Base-by-base conservation (phyloP, 2,888 invertebrate genomes). In the Thecophora atra region DNA sequence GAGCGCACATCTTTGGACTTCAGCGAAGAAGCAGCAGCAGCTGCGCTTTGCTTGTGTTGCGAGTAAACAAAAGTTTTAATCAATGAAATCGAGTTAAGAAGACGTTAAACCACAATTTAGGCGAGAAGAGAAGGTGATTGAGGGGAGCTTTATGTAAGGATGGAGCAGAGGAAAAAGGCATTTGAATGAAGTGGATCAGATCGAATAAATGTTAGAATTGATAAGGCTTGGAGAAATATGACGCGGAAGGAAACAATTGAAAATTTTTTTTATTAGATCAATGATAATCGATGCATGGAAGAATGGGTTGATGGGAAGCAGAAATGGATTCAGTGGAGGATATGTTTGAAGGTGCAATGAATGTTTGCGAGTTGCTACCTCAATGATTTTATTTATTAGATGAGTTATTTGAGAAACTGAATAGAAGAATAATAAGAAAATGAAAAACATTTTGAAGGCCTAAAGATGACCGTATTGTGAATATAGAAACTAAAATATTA, bases 1-100 rank as follows among this genome's bases (percentile, higher is more conserved):
- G 68, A 47, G 47, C 47, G 47, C 47, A n/a, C 6, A 15, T 47
- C 47, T 47, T n/a, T 47, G 5, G 4, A 21, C 21, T 1, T 15
- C 19, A 21, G 3, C 5, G 62, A 17, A 19, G 26, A 47, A 69
- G 24, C 62, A 62, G 62, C 21, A 52, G 63, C 70, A 70, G 62
- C 70, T 70, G 70, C 70, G 51, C 70, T 63, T 62, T 62, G 30
- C 70, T 52, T 63, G 52, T 62, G 70, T 63, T 26, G 51, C 69
- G 30, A 63, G 70, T 70, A 70, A 70, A 70, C 62, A 62, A 70
- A 63, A 62, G 30, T 70, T 70, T 70, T 70, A 70, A 70, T 70
- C 70, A 70, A 70, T 70, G 70, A 70, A 70, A 70, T 70, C 70
- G 19, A 54, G 67, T 67, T 56, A 26, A 21, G 51, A 65, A 51